Percentiles rank a stretch among this genome's conserved stretches.
phyloP scores from a whole-genome alignment of 2,113 vertebrate species.

The Clarias gariepinus region DNA sequence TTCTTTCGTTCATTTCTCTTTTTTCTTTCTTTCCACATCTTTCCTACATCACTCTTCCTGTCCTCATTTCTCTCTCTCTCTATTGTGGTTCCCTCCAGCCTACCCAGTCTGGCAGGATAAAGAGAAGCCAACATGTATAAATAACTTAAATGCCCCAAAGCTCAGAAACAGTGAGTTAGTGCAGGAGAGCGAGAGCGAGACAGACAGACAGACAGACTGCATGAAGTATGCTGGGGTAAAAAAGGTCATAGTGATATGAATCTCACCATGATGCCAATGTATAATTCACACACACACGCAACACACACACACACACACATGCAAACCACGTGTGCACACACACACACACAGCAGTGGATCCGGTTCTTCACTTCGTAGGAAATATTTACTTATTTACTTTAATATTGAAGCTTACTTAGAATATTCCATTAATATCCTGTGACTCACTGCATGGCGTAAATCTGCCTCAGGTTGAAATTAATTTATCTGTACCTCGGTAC shows the following conservation, averaged over 20 bases:
- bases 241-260: constrained; percentile 11
- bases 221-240: constrained; percentile 4
- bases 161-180: constrained; percentile 21
- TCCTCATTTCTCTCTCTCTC: not conserved
- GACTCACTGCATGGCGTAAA: not conserved
- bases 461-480: not conserved
- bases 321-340: not conserved
- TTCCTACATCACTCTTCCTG: not conserved
- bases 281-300: constrained; percentile 20
- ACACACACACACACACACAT: constrained; percentile 10
- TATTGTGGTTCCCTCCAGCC: constrained; percentile 6
- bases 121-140: constrained; percentile 23
- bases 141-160: constrained; percentile 37
- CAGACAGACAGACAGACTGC: not conserved
- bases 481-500: not conserved
- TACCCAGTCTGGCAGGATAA: constrained; percentile 12
- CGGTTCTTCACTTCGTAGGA: not conserved
- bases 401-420: not conserved
- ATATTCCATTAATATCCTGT: not conserved
- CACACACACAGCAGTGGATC: not conserved
- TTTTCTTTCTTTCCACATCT: not conserved
- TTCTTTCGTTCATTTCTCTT: not conserved
- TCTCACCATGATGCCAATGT: not conserved
- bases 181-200: not conserved
- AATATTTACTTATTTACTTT: not conserved